Evolutionary conservation across 2,797 vertebrate species (phyloP), one percentile per base, ranked within the genome.

Genomic region (Valencia hispanica): DNA sequence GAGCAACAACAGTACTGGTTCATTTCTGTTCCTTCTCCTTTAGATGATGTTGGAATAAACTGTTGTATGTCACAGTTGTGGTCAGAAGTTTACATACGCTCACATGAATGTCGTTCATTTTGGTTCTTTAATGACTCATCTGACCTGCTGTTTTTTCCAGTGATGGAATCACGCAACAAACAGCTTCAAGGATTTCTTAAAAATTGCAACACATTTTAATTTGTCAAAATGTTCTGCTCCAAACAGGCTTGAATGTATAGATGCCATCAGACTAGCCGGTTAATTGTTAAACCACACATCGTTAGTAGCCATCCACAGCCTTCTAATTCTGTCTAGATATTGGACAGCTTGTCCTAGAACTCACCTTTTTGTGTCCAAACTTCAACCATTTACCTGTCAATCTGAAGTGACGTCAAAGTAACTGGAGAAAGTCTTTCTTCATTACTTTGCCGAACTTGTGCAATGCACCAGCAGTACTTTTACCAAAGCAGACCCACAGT

Each of bases 61-160:
- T 22, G 50, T 25, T 22, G 50, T 51, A 50, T 18, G 48, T 20
- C 6, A 20, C 48, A 22, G 47, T 6, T 51, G 59, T 1, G 32
- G 61, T 36, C 61, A 63, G 61, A 63, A 22, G 61, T 63, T 63
- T 63, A 63, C 61, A 63, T 36, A 22, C 61, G 22, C 20, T 22
- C 61, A 36, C 25, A 43, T 1, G 65, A 68, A 41, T 17, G 39
- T 68, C 5, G 4, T 43, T 43, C 65, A 41, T 68, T 68, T 25
- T 65, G 61, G 34, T 12, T 36, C 1, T 25, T 7, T 5, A 20
- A n/a, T 41, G 11, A 65, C 14, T 43, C 43, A 27, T n/a, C 14
- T 11, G 6, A 39, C 22, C 39, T 43, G 25, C 25, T 57, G n/a
- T 57, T 30, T 15, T 65, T 3, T 20, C 59, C 36, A 18, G 10